These are phyloP conservation scores for Sclerodermus sp. DNA, from an alignment of 2,888 invertebrate genomes.

Conservation along the genomic window DNA sequence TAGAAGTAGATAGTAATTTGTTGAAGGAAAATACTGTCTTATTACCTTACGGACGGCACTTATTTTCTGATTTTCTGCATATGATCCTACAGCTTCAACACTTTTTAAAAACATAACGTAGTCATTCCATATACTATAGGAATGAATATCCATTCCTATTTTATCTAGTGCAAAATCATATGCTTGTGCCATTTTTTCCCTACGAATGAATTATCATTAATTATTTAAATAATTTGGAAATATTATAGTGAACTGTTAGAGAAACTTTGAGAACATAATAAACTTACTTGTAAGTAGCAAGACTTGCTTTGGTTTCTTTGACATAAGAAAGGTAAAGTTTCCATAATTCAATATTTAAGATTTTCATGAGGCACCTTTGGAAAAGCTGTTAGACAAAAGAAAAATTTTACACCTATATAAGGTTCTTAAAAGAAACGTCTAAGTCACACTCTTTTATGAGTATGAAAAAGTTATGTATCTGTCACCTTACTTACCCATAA, in stretches of 20 bases:
- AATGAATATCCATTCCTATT: slow-evolving; percentile 97
- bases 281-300: slow-evolving; percentile 90
- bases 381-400: slow-evolving; percentile 74
- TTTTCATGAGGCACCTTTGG: slow-evolving; percentile 96
- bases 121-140: slow-evolving; percentile 96
- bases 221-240: slow-evolving; percentile 2
- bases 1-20: too few relatives aligned
- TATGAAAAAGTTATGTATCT: slow-evolving; percentile 21
- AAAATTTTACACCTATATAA: slow-evolving; percentile 27
- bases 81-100: slow-evolving; percentile 96
- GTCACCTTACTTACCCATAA: slow-evolving; percentile 50
- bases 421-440: slow-evolving; percentile 1
- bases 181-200: slow-evolving; percentile 99
- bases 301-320: slow-evolving; percentile 93
- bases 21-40: not conserved
- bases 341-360: slow-evolving; percentile 98
- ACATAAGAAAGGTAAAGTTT: slow-evolving; percentile 96
- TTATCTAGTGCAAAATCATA: slow-evolving; percentile 99
- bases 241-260: not conserved
- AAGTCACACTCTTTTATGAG: slow-evolving; percentile 1
- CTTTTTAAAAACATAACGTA: slow-evolving; percentile 95
- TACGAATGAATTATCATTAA: slow-evolving; percentile 55
- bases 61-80: slow-evolving; percentile 99
- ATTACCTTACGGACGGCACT: slow-evolving; percentile 92
- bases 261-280: not conserved